These are phyloP conservation scores for Buceros bicornis DNA, from an alignment of 2,797 vertebrate genomes.

Conservation along the genomic window DNA sequence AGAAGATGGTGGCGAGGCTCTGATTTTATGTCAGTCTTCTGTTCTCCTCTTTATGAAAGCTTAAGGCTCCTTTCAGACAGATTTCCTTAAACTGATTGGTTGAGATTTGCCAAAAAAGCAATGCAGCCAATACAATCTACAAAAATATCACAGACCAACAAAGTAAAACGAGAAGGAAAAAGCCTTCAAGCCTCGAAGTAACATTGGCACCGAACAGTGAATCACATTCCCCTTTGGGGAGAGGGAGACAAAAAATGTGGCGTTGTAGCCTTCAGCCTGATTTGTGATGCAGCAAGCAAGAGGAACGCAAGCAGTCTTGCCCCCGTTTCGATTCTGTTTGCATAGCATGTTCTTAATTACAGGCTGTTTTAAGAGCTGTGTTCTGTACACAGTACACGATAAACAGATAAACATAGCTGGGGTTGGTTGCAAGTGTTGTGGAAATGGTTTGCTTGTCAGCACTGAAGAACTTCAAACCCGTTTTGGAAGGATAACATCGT, in stretches of 20 bases:
- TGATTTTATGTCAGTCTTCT: neutral
- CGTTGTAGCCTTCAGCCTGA: slow-evolving; percentile 27
- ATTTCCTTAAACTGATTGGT: neutral
- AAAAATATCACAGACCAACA: neutral
- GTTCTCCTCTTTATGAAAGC: neutral
- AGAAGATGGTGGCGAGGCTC: neutral
- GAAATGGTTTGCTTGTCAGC: slow-evolving; percentile 33
- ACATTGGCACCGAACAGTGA: slow-evolving; percentile 5
- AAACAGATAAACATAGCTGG: slow-evolving; percentile 72
- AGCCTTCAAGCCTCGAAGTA: neutral
- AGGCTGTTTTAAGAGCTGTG: slow-evolving; percentile 66
- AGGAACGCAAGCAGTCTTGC: slow-evolving; percentile 61
- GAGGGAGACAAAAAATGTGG: neutral
- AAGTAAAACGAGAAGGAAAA: neutral
- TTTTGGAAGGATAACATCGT: neutral
- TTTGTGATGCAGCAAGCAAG: slow-evolving; percentile 48
- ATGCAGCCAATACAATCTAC: neutral
- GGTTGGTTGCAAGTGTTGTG: neutral
- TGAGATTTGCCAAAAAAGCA: neutral
- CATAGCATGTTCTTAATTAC: slow-evolving; percentile 75
- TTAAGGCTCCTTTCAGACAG: neutral
- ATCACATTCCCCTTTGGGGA: slow-evolving; percentile 18
- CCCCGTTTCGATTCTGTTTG: slow-evolving; percentile 64
- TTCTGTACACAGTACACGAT: slow-evolving; percentile 54
- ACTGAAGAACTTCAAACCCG: neutral